phyloP scores from a whole-genome alignment of 1,140 invertebrate genomes.

The Ephestia elutella region DNA sequence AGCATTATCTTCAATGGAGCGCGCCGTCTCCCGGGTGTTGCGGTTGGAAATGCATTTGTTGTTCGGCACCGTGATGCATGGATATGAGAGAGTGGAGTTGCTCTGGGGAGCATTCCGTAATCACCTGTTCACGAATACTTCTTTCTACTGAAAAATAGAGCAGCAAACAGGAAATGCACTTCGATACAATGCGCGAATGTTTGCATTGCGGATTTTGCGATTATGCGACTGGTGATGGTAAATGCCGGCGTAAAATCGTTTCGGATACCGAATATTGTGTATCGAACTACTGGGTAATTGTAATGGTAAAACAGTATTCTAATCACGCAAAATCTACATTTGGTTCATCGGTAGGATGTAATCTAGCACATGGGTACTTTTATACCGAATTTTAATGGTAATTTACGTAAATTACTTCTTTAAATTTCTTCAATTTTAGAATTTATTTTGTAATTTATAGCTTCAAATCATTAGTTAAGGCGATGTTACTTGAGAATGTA shows the following conservation, averaged over 20 bases:
- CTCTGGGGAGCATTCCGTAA: constrained; percentile 40
- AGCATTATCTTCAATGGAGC: constrained; percentile 14
- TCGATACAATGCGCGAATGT: background rate
- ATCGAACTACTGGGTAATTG: no score
- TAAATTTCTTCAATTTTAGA: no score
- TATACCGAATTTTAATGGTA: no score
- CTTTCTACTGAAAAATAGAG: constrained; percentile 17
- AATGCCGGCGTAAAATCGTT: background rate
- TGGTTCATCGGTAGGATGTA: no score
- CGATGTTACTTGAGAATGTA: background rate
- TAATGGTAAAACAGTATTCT: no score
- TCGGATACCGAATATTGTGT: background rate
- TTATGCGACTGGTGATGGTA: background rate
- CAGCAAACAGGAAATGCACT: background rate
- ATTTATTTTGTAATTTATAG: no score
- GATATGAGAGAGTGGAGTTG: constrained; percentile 49
- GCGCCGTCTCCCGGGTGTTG: constrained; percentile 28
- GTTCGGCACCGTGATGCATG: constrained; percentile 40
- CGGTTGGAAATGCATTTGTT: constrained; percentile 40
- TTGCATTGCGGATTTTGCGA: background rate
- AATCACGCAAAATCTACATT: no score
- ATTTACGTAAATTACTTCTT: no score
- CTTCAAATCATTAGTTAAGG: background rate
- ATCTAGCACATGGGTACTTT: no score
- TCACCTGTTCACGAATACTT: constrained; percentile 32